Evolutionary conservation across 2,113 vertebrate genomes (phyloP).

Genomic region (Felis catus): F.catus_Fca126_mat1.0 CM031418.1:96716001-96716500

Average conservation of each 20-base stretch:
- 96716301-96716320: conserved; percentile 8
- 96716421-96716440: conserved; percentile 54
- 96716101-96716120: neutral
- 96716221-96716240: neutral
- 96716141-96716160: neutral
- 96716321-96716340: neutral
- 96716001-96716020: fast-evolving
- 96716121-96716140: neutral
- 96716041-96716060: too few species aligned
- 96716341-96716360: neutral
- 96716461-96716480: conserved; percentile 56
- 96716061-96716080: neutral
- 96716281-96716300: neutral
- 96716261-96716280: neutral
- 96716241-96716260: neutral
- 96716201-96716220: neutral
- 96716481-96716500: conserved; percentile 21
- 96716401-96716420: neutral
- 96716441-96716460: conserved; percentile 12
- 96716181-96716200: neutral
- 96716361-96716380: conserved; percentile 27
- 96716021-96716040: neutral
- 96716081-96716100: neutral
- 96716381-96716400: neutral
- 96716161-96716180: neutral